Evolutionary conservation across 2,888 invertebrate genomes (phyloP), one percentile per base, ranked within the genome.

Genomic region (Zele albiditarsus): DNA sequence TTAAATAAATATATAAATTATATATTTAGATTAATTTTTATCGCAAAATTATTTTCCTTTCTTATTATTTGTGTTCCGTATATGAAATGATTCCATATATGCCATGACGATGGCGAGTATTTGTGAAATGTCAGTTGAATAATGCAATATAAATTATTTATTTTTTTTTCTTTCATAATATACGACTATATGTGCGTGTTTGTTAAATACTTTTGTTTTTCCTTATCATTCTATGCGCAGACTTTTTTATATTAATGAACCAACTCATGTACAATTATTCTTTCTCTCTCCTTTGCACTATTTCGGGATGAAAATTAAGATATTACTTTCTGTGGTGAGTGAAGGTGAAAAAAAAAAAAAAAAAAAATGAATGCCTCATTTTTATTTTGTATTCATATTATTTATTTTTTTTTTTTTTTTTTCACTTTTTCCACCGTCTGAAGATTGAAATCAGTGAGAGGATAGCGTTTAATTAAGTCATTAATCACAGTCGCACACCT

Each of bases 391-490:
- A 5, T 20, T 23, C 23, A 27, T 10, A 53, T 62, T 16, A 14
- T 16, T 16, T 31, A 62, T 28, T 62, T 62, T 62, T 62, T 63
- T 63, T 67, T 49, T 46, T 60, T 71, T 60, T 20, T 70, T 42
- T 25, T 23, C 33, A 27, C 27, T n/a, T n/a, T n/a, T n/a, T n/a
- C n/a, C 31, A 38, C 10, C 33, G 38, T 38, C 63, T 67, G 49
- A n/a, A 68, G 68, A 68, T 68, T 27, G n/a, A 71, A 68, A 60
- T 42, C 60, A 31, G 1, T 0, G 23, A n/a, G 20, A 53, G 53
- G 71, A 71, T 62, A 46, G 60, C 46, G 60, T 71, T 71, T 71
- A 71, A 71, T 71, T 62, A 62, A 71, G 71, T 62, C 46, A 42
- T 71, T 71, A 71, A 60, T 71, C 71, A 71, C 62, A 53, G 71